Evolutionary conservation across 1,140 invertebrate genomes (phyloP).

Genomic region (Trichonephila clavata): DNA sequence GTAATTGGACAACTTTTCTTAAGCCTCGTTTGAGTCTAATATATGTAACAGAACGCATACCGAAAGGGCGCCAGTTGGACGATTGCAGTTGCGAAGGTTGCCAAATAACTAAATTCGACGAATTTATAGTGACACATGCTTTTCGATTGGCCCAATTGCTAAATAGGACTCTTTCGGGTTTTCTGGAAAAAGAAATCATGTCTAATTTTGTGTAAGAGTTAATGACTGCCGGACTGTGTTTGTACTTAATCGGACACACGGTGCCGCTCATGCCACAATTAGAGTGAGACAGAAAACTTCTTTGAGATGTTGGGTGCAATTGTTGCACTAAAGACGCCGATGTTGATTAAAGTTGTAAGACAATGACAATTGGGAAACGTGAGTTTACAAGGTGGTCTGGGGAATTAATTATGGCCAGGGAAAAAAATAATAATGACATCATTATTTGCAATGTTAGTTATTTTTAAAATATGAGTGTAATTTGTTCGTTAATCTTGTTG

Average conservation of each 20-base stretch:
- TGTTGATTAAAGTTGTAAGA: not conserved
- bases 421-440: not conserved
- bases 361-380: slow-evolving; percentile 1
- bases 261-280: not conserved
- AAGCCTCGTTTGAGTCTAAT: slow-evolving; percentile 40
- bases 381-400: not conserved
- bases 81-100: not conserved
- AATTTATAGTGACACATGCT: slow-evolving; percentile 10
- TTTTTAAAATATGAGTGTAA: not conserved
- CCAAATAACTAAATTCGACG: not conserved
- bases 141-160: slow-evolving; percentile 3
- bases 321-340: slow-evolving; percentile 21
- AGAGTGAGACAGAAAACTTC: not conserved
- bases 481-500: not conserved
- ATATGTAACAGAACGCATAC: slow-evolving; percentile 39
- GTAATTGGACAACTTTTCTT: slow-evolving; percentile 41
- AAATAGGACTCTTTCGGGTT: not conserved
- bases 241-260: not conserved
- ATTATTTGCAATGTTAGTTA: not conserved
- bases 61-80: slow-evolving; percentile 8
- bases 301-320: not conserved
- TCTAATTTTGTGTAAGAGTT: not conserved
- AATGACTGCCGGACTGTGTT: not conserved
- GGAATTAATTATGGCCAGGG: not conserved
- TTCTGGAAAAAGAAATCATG: not conserved